Percentiles rank a stretch among this genome's conserved stretches.
phyloP scores from a whole-genome alignment of 1,140 invertebrate species.

The Danaus melanippus region DNA sequence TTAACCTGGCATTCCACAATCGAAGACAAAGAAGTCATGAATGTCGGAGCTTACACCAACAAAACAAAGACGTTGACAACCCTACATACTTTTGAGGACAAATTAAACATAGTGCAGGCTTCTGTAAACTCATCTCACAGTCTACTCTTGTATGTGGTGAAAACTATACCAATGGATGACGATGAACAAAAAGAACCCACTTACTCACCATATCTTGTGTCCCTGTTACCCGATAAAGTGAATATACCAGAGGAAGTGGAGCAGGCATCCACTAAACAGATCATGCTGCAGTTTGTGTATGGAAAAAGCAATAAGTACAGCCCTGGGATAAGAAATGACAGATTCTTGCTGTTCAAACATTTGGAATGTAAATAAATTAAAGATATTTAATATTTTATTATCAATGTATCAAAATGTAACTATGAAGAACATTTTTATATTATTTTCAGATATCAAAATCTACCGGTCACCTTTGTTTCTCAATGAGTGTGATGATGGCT shows the following conservation, averaged over 20 bases:
- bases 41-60: slow-evolving; percentile 71
- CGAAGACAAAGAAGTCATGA: slow-evolving; percentile 49
- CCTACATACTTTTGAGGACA: slow-evolving; percentile 76
- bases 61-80: slow-evolving; percentile 73
- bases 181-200: slow-evolving; percentile 39
- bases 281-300: slow-evolving; percentile 85
- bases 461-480: slow-evolving; percentile 60
- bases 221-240: slow-evolving; percentile 71
- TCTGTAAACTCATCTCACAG: slow-evolving; percentile 79
- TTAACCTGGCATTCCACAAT: slow-evolving; percentile 78
- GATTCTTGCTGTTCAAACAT: slow-evolving; percentile 83
- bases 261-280: slow-evolving; percentile 74
- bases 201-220: slow-evolving; percentile 75
- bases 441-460: slow-evolving; percentile 55
- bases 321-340: slow-evolving; percentile 76
- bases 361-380: slow-evolving; percentile 78
- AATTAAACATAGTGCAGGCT: slow-evolving; percentile 83
- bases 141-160: slow-evolving; percentile 78
- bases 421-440: neutral
- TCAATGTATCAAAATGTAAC: neutral
- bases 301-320: slow-evolving; percentile 75
- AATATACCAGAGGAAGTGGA: slow-evolving; percentile 73
- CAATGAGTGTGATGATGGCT: slow-evolving; percentile 62
- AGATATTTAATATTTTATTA: slow-evolving; percentile 1
- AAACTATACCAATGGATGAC: slow-evolving; percentile 47